phyloP scores from a whole-genome alignment of 2,797 vertebrate genomes.

The Microctenopoma stevenorrisi region DNA sequence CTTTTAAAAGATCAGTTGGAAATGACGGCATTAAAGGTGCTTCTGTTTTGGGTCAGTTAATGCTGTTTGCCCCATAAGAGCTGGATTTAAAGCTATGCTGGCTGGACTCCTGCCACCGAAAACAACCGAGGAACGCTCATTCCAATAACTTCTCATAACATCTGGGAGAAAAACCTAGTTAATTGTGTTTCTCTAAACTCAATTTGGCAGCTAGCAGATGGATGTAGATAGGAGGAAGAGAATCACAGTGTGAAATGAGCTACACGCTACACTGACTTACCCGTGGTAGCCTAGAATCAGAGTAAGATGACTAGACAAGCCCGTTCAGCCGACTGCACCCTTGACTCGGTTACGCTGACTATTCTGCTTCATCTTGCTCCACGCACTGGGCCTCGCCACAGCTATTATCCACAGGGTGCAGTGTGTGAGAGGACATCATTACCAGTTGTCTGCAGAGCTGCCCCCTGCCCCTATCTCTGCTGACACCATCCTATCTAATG shows the following conservation, averaged over 20 bases:
- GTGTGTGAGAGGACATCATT: constrained; percentile 78
- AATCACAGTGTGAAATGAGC: constrained; percentile 78
- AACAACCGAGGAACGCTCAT: constrained; percentile 49
- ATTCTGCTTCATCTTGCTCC: constrained; percentile 62
- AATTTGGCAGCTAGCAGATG: constrained; percentile 61
- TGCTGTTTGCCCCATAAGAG: constrained; percentile 28
- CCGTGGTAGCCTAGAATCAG: constrained; percentile 52
- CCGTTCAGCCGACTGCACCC: constrained; percentile 46
- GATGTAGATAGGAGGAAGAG: constrained; percentile 69
- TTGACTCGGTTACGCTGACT: constrained; percentile 47
- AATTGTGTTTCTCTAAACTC: constrained; percentile 73
- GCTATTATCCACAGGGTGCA: constrained; percentile 70
- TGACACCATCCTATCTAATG: constrained; percentile 60
- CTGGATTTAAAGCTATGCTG: constrained; percentile 17
- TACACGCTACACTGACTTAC: constrained; percentile 65
- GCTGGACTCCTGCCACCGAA: constrained; percentile 36
- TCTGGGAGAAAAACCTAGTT: constrained; percentile 68
- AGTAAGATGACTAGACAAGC: constrained; percentile 69
- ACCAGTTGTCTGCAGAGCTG: constrained; percentile 70
- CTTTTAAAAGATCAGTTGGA: constrained; percentile 15
- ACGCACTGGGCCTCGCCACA: constrained; percentile 37
- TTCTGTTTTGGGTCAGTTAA: constrained; percentile 17
- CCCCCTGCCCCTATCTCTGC: constrained; percentile 59
- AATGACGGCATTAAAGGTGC: constrained; percentile 3
- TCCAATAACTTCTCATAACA: constrained; percentile 65